Evolutionary conservation across 2,888 invertebrate genomes (phyloP).

Genomic region (Epicampocera succincta): DNA sequence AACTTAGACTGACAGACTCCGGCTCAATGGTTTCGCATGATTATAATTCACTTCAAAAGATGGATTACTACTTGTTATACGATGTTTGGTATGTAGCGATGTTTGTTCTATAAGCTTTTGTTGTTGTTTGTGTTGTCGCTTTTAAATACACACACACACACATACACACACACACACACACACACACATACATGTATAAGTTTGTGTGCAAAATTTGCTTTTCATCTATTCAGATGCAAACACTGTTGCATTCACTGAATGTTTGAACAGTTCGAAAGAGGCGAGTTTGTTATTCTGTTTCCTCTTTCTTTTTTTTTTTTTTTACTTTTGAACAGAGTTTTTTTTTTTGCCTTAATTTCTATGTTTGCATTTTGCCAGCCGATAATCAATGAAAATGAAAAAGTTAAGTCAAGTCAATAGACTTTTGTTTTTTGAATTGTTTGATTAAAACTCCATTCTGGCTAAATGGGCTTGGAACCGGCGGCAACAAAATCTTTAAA

Average conservation of each 20-base stretch:
- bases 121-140: background rate
- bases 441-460: constrained; percentile 31
- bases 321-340: too few species aligned
- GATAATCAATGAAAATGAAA: constrained; percentile 49
- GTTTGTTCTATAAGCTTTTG: constrained; percentile 9
- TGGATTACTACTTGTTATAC: constrained; percentile 77
- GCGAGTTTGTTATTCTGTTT: too few species aligned
- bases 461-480: background rate
- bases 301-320: too few species aligned
- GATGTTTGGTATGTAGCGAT: constrained; percentile 79
- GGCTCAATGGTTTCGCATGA: constrained; percentile 62
- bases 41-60: constrained; percentile 73
- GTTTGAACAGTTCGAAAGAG: too few species aligned
- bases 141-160: too few species aligned
- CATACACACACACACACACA: too few species aligned
- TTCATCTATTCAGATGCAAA: constrained; percentile 26
- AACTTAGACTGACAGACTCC: constrained; percentile 45
- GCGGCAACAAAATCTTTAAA: too few species aligned
- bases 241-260: background rate
- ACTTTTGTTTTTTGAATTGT: constrained; percentile 11
- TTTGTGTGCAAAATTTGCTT: constrained; percentile 5
- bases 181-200: too few species aligned
- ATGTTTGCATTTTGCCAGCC: constrained; percentile 1
- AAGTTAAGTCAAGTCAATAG: constrained; percentile 53
- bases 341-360: too few species aligned